Percentiles rank a stretch among this genome's conserved stretches.
Evolutionary conservation across 2,888 invertebrate genomes (phyloP).

Genomic region (Tupiocoris notatus): DNA sequence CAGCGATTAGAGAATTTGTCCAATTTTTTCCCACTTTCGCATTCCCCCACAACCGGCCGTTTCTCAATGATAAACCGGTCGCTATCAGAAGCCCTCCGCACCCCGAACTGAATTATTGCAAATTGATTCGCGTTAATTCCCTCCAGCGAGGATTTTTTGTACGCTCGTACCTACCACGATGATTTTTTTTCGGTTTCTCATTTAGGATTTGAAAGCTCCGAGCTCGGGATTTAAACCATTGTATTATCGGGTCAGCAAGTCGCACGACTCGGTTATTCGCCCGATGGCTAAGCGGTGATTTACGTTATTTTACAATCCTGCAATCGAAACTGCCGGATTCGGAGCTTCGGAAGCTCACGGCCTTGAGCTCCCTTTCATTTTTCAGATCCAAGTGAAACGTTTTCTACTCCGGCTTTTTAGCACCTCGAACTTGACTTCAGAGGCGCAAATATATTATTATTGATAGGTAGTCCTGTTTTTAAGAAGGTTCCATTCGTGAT

Average conservation of each 20-base stretch:
- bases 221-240: slow-evolving; percentile 10
- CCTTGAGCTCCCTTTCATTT: too few species aligned
- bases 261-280: slow-evolving; percentile 10
- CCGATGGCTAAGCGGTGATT: slow-evolving; percentile 25
- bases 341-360: too few species aligned
- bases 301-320: not conserved
- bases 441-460: too few species aligned
- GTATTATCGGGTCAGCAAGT: slow-evolving; percentile 42
- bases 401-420: too few species aligned
- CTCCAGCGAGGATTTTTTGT: slow-evolving; percentile 14
- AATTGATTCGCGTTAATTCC: slow-evolving; percentile 43
- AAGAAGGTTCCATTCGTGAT: too few species aligned
- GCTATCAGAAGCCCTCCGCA: slow-evolving; percentile 20
- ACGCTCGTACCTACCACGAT: not conserved
- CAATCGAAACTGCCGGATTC: not conserved
- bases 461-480: too few species aligned
- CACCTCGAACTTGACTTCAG: too few species aligned
- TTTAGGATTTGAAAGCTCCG: not conserved
- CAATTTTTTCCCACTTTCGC: slow-evolving; percentile 27
- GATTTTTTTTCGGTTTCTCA: slow-evolving; percentile 4
- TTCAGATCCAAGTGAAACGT: too few species aligned
- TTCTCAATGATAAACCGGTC: slow-evolving; percentile 40
- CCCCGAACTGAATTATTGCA: slow-evolving; percentile 41
- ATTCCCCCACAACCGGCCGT: not conserved
- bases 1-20: slow-evolving; percentile 38